These are phyloP conservation scores for Ophion slaviceki DNA, from an alignment of 2,888 invertebrate genomes.

Conservation along the genomic window DNA sequence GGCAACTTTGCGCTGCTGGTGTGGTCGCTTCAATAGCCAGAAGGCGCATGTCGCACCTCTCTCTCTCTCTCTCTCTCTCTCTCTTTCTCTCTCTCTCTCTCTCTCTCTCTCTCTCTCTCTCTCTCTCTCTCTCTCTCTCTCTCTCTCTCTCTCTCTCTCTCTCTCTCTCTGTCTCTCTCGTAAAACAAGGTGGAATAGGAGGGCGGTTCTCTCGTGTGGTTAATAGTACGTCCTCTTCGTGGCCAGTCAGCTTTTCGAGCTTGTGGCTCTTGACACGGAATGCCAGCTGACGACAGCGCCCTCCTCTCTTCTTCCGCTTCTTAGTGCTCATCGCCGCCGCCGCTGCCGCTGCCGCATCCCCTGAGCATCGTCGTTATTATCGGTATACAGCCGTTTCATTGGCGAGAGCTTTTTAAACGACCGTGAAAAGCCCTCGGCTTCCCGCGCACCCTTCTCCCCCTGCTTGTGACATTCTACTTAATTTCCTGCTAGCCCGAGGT, in stretches of 20 bases:
- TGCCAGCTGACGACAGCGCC: constrained; percentile 50
- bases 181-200: not conserved
- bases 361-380: constrained; percentile 19
- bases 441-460: not conserved
- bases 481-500: too few relatives aligned
- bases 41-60: not conserved
- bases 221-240: constrained; percentile 61
- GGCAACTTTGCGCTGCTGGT: constrained; percentile 11
- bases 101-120: not conserved
- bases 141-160: not conserved
- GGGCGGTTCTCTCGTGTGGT: constrained; percentile 42
- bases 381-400: constrained; percentile 20
- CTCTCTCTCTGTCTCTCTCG: not conserved
- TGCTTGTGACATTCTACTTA: not conserved
- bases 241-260: constrained; percentile 53
- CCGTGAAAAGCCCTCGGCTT: constrained; percentile 3
- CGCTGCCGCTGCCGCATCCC: constrained; percentile 3
- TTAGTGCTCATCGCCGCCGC: not conserved
- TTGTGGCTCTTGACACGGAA: constrained; percentile 48
- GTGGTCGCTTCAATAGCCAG: constrained; percentile 1
- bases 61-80: not conserved
- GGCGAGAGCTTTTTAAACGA: constrained; percentile 27
- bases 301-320: constrained; percentile 1
- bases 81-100: not conserved
- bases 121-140: not conserved